Percentiles rank a stretch among this genome's conserved stretches.
Evolutionary conservation across 2,888 invertebrate genomes (phyloP).

Genomic region (Drosophila mercatorum): DNA sequence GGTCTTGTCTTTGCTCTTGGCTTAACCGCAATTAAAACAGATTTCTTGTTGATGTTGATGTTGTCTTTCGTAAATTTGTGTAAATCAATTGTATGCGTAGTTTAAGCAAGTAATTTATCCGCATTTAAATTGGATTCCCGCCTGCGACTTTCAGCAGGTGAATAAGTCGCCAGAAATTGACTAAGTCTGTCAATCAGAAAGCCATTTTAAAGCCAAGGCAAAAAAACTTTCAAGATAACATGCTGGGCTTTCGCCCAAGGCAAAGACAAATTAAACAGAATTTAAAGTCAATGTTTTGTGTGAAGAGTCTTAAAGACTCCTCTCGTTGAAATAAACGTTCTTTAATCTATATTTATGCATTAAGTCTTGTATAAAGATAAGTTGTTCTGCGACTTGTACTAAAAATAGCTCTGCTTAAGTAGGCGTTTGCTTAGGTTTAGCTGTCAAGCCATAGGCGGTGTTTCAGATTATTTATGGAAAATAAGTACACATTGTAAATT

Average conservation of each 20-base stretch:
- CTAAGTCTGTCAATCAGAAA: background rate
- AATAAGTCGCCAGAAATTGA: background rate
- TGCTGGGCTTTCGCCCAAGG: too few species aligned
- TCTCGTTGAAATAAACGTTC: background rate
- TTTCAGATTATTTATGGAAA: too few species aligned
- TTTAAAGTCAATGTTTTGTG: background rate
- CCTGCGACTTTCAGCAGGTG: conserved; percentile 11
- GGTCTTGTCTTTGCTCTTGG: conserved; percentile 55
- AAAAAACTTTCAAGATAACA: background rate
- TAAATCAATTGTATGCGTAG: conserved; percentile 74
- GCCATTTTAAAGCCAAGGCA: background rate
- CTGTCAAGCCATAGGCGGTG: too few species aligned
- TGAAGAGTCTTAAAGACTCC: too few species aligned
- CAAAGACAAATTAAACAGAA: too few species aligned
- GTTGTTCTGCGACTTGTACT: too few species aligned
- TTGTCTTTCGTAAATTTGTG: conserved; percentile 75
- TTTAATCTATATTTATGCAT: too few species aligned
- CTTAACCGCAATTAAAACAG: conserved; percentile 74
- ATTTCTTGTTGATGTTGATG: conserved; percentile 69
- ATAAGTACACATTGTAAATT: too few species aligned
- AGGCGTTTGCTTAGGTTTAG: too few species aligned
- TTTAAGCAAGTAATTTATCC: conserved; percentile 71
- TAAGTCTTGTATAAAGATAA: too few species aligned
- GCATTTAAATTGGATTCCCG: conserved; percentile 64
- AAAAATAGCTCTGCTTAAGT: too few species aligned